Conservation (phyloP, 1,140 invertebrate species). For the Cotesia typhae region DNA sequence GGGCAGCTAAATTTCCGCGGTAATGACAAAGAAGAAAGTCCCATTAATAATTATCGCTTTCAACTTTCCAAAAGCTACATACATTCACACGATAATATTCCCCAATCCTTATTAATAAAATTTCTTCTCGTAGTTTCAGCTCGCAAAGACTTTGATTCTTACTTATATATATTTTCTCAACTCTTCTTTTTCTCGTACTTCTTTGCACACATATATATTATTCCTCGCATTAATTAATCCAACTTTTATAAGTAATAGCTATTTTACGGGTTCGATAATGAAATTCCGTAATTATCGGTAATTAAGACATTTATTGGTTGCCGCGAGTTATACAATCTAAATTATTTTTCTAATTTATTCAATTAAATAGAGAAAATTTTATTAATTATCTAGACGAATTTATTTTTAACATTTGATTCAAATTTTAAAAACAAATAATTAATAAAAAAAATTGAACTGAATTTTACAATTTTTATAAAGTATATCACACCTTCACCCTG, state of each 20-base stretch:
- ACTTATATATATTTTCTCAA: background rate
- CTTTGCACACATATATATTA: conserved; percentile 4
- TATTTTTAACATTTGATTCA: no score
- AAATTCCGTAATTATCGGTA: conserved; percentile 61
- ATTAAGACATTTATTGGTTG: conserved; percentile 59
- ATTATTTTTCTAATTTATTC: conserved; percentile 26
- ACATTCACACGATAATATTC: conserved; percentile 36
- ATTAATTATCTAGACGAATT: no score
- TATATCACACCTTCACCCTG: background rate
- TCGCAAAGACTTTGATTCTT: background rate
- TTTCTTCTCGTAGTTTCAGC: background rate
- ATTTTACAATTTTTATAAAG: no score
- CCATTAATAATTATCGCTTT: conserved; percentile 46
- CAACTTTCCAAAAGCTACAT: conserved; percentile 21
- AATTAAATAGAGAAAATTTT: background rate
- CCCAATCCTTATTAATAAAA: background rate
- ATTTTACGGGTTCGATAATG: conserved; percentile 60
- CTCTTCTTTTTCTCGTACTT: background rate
- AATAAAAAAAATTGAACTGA: no score
- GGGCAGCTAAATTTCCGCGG: no score
- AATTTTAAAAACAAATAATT: no score
- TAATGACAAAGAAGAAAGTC: conserved; percentile 32
- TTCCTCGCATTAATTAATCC: conserved; percentile 11
- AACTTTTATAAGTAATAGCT: conserved; percentile 55
- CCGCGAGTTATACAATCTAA: conserved; percentile 40